Evolutionary conservation across 2,113 vertebrate species (phyloP).

Genomic region (Actinemys pallida): DNA sequence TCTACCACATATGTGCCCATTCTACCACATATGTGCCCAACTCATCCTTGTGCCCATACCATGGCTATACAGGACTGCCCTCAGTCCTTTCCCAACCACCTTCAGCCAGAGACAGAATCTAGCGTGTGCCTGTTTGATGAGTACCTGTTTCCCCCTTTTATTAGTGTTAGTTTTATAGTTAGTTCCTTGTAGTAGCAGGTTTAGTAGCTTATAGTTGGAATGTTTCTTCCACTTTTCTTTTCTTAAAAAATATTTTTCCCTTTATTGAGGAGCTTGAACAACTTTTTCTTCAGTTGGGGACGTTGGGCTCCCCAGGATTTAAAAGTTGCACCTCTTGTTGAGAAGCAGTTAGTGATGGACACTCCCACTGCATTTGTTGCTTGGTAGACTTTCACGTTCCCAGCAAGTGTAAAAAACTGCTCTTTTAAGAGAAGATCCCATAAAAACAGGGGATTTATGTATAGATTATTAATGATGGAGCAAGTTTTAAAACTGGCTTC

Average conservation of each 20-base stretch:
- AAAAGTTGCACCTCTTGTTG: background rate
- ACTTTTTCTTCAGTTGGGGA: background rate
- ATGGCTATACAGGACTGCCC: background rate
- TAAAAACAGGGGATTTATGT: background rate
- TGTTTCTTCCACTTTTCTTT: background rate
- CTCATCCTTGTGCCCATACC: background rate
- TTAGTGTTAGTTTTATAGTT: background rate
- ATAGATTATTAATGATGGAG: background rate
- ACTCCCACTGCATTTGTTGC: background rate
- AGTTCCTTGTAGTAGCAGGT: background rate
- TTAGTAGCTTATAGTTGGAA: background rate
- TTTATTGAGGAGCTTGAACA: background rate
- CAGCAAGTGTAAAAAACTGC: background rate
- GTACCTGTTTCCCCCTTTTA: background rate
- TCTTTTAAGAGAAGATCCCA: background rate
- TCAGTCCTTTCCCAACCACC: background rate
- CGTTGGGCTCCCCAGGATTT: background rate
- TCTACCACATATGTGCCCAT: background rate
- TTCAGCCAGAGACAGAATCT: background rate
- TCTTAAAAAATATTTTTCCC: background rate
- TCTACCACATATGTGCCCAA: background rate
- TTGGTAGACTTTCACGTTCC: background rate
- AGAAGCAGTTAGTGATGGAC: background rate
- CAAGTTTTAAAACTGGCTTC: background rate
- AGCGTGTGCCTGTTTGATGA: background rate